Base-by-base conservation (phyloP, 1,140 invertebrate species). In the Chironomus tepperi region DNA sequence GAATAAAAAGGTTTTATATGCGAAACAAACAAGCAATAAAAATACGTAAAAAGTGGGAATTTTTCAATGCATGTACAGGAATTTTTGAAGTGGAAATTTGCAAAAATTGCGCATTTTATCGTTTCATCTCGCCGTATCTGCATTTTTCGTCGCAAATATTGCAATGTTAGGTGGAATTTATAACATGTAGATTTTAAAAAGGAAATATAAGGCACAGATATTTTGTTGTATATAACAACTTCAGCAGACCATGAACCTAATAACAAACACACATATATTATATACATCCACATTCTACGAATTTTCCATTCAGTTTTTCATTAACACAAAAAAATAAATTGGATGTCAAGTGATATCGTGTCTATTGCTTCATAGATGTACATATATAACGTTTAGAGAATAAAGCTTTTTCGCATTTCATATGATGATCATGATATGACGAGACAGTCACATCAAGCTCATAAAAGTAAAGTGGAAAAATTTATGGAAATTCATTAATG, bases 211-310 rank as follows among this genome's bases (percentile, higher is more conserved):
- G 43, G 12, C 47, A 57, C 12, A 57, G 47, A 57, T 15, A 57
- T n/a, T 57, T n/a, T 15, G 47, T n/a, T 57, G 24, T 34, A 34
- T 34, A 34, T 34, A 34, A 34, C 12, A 57, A 15, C 47, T 34
- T 57, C 47, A 57, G 47, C 47, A 57, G 47, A 57, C 47, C 47
- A 57, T 57, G 47, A 57, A 57, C 47, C 47, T 57, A 15, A 57
- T 57, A 57, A 57, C 47, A 57, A 57, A 57, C 47, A 57, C n/a
- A 57, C 15, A 34, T 34, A 34, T 34, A 34, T 34, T 34, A 34
- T 34, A 34, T 34, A 34, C 24, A 2, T 34, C 24, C 24, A 2
- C 24, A 34, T 34, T 34, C 24, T 34, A 1, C 5, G 24, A 1
- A 34, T 2, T 34, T 34, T 5, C 1, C 47, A n/a, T n/a, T 57